Evolutionary conservation across 2,797 vertebrate species (phyloP), one percentile per base, ranked within the genome.

Genomic region (Clarias laeviceps): DNA sequence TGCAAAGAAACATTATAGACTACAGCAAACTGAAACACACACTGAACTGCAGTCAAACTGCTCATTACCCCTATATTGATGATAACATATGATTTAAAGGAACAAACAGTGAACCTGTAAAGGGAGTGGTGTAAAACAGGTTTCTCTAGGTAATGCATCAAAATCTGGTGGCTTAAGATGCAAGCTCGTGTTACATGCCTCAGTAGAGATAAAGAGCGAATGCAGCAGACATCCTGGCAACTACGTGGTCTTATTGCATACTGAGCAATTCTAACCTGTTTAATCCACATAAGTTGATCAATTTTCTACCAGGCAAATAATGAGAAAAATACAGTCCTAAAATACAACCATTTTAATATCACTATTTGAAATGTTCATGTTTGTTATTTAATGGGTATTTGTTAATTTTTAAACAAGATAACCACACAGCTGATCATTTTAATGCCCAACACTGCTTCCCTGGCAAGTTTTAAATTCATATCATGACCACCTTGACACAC

Each of bases 1-100:
- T 4, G 40, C 32, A 62, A 62, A 79, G 6, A n/a, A 40, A 22
- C 22, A 62, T 14, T 8, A 14, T 54, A 79, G 20, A 79, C 32
- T 40, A 15, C 2, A 64, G 7, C 6, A 17, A 64, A 79, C 4
- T 2, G n/a, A 66, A 74, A 81, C 50, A 24, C 12, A 66, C 54
- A 85, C 50, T 14, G 34, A 12, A 72, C 66, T 27, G 80, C 15
- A 80, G 17, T 24, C 65, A 54, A 80, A 66, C 66, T 70, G 34
- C 32, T 62, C 12, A 37, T 32, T 62, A 62, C 54, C 59, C 34
- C 8, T 2, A 61, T 37, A 32, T 15, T 50, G 32, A 68, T 32
- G 6, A 29, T 12, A 17, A 29, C 74, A 20, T 5, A 50, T 32
- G 20, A 24, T 22, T 9, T 4, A 22, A 62, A 62, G 22, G 0